Evolutionary conservation across 2,888 invertebrate species (phyloP).

Genomic region (Caradrina kadenii): DNA sequence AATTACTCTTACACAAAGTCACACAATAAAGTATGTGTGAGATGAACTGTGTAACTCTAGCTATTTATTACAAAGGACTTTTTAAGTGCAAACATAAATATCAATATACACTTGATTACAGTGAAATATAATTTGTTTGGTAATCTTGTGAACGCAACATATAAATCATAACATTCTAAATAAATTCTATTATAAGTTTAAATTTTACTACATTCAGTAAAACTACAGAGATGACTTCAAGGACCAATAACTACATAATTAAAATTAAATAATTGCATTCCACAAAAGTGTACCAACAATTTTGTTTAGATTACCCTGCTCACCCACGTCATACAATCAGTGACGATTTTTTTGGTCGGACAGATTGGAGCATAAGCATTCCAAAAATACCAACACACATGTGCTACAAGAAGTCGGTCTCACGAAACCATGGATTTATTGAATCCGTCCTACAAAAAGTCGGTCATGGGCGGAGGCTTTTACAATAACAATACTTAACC

Average conservation of each 20-base stretch:
- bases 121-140: conserved; percentile 7
- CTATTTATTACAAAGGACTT: conserved; percentile 5
- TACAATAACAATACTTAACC: background rate
- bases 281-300: no score
- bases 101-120: background rate
- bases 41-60: background rate
- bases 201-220: background rate
- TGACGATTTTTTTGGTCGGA: no score
- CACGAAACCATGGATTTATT: no score
- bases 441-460: no score
- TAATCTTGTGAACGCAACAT: background rate
- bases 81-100: conserved; percentile 22
- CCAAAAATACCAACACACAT: no score
- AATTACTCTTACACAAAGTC: conserved; percentile 11
- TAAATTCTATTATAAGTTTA: background rate
- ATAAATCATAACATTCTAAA: background rate
- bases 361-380: no score
- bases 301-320: background rate
- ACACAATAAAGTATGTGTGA: no score
- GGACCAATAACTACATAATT: background rate
- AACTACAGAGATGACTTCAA: background rate
- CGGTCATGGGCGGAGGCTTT: no score
- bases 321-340: no score
- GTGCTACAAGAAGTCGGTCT: no score
- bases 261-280: background rate